These are phyloP conservation scores for Rhabditoides inermis DNA, from an alignment of 2,888 invertebrate species.

Conservation along the genomic window DNA sequence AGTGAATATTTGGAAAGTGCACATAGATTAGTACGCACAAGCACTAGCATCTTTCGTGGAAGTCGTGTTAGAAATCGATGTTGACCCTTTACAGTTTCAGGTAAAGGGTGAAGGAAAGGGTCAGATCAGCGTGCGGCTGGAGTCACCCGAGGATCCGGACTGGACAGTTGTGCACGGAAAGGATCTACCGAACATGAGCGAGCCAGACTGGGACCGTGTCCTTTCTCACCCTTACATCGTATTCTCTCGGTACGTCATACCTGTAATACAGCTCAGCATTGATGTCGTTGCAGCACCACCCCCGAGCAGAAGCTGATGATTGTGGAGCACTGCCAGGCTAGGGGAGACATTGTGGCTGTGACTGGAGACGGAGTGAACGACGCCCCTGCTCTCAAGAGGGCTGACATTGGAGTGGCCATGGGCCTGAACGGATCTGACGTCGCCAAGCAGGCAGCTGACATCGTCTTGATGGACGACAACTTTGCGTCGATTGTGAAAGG, in stretches of 20 bases:
- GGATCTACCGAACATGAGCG: conserved; percentile 9
- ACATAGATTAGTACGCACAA: too few relatives aligned
- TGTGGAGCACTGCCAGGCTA: conserved; percentile 25
- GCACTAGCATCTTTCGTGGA: too few relatives aligned
- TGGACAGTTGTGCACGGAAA: conserved; percentile 13
- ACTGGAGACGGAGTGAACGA: conserved; percentile 29
- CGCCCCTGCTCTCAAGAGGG: conserved; percentile 20
- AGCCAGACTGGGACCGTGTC: conserved; percentile 18
- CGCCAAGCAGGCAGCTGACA: conserved; percentile 30
- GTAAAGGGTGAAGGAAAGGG: not conserved
- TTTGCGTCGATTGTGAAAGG: conserved; percentile 26
- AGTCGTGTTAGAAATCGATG: too few relatives aligned
- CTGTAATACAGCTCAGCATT: not conserved
- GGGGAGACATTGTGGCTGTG: conserved; percentile 20
- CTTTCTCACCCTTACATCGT: conserved; percentile 13
- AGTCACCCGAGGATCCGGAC: conserved; percentile 2
- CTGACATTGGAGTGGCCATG: conserved; percentile 10
- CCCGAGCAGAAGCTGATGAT: conserved; percentile 28
- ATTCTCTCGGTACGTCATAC: conserved; percentile 8
- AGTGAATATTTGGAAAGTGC: too few relatives aligned
- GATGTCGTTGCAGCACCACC: too few relatives aligned
- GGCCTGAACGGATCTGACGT: conserved; percentile 23
- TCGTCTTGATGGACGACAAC: conserved; percentile 31
- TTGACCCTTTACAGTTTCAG: not conserved
- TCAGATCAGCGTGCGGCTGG: not conserved